Evolutionary conservation across 2,888 invertebrate species (phyloP).

Genomic region (Muschampia staudingeri): DNA sequence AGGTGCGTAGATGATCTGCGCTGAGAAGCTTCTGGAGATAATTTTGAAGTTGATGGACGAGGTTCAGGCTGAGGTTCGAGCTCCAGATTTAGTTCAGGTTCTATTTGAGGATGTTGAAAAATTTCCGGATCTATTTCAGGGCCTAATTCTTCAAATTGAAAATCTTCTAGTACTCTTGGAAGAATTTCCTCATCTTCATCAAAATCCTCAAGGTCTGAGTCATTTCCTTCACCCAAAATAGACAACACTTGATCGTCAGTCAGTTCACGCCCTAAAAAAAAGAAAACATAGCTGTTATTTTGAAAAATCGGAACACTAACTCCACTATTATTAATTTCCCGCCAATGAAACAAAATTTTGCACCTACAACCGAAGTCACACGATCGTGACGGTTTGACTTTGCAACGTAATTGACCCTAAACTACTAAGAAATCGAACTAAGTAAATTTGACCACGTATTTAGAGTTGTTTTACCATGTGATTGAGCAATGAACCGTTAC

Average conservation of each 20-base stretch:
- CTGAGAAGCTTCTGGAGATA: too few species aligned
- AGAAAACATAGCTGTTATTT: not conserved
- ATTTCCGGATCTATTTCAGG: too few species aligned
- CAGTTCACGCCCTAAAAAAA: not conserved
- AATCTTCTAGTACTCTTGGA: not conserved
- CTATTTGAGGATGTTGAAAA: too few species aligned
- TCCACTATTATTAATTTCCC: too few species aligned
- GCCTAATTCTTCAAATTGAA: not conserved
- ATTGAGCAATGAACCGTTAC: too few species aligned
- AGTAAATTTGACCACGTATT: too few species aligned
- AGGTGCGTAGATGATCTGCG: not conserved
- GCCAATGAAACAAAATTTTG: too few species aligned
- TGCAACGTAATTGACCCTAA: not conserved
- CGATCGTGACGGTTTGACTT: slow-evolving; percentile 26
- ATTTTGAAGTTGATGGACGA: too few species aligned
- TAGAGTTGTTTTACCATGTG: too few species aligned
- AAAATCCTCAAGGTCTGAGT: slow-evolving; percentile 11
- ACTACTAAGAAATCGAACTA: too few species aligned
- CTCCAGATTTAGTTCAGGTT: too few species aligned
- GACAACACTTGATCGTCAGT: not conserved
- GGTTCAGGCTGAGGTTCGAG: not conserved
- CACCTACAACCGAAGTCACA: not conserved
- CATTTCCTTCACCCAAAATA: slow-evolving; percentile 1
- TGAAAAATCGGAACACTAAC: too few species aligned
- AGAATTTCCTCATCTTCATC: slow-evolving; percentile 15